phyloP scores from a whole-genome alignment of 2,113 vertebrate genomes.

The Trematocara zebra region DNA sequence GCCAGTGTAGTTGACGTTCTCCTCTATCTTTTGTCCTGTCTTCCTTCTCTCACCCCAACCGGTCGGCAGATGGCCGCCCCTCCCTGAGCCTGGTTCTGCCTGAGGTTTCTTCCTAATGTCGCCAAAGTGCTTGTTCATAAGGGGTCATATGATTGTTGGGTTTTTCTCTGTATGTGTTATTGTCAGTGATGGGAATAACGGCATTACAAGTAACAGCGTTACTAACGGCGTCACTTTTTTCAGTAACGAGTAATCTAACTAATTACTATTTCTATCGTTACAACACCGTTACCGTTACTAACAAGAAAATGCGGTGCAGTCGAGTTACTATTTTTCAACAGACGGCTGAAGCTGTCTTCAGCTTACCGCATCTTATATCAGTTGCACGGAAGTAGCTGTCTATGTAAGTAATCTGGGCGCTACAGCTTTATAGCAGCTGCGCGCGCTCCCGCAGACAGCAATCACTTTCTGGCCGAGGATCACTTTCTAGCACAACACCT shows the following conservation, averaged over 20 bases:
- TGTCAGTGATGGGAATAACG: not conserved
- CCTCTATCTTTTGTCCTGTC: not conserved
- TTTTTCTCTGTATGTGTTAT: not conserved
- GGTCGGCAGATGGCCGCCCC: not conserved
- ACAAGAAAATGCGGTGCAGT: not conserved
- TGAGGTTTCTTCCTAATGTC: not conserved
- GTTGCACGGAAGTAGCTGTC: not conserved
- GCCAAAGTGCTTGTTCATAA: not conserved
- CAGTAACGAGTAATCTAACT: not conserved
- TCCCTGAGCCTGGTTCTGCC: not conserved
- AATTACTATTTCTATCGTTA: not conserved
- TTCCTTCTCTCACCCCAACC: not conserved
- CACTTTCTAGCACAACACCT: not conserved
- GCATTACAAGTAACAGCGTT: too few species aligned
- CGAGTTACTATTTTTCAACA: not conserved
- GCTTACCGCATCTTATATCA: not conserved
- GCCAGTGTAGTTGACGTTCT: not conserved
- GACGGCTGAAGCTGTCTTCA: not conserved
- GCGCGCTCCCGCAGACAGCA: fast-evolving
- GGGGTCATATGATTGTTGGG: not conserved
- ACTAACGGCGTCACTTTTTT: not conserved
- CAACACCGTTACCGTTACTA: not conserved
- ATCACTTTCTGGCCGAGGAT: not conserved
- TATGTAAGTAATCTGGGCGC: not conserved
- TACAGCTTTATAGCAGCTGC: too few species aligned